These are phyloP conservation scores for Hydrophis major DNA, from an alignment of 2,797 vertebrate genomes.

Conservation along the genomic window DNA sequence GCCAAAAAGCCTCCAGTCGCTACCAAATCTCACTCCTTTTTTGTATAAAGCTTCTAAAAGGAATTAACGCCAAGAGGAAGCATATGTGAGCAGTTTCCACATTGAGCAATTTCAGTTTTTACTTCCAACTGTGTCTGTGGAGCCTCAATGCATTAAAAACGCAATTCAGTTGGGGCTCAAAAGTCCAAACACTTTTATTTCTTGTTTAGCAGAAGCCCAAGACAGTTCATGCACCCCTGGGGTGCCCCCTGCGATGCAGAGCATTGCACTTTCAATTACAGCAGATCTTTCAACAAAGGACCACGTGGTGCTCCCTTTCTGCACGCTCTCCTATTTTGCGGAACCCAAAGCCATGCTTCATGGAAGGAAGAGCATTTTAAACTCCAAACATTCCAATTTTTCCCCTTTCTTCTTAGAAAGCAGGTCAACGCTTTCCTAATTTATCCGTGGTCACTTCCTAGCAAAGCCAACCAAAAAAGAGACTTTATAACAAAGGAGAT, in stretches of 20 bases:
- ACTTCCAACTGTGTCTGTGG: background rate
- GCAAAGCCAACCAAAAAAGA: background rate
- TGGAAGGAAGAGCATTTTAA: background rate
- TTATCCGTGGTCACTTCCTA: background rate
- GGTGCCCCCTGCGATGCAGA: background rate
- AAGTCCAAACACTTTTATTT: background rate
- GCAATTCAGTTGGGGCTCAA: background rate
- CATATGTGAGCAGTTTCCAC: background rate
- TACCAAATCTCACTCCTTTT: background rate
- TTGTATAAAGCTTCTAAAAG: background rate
- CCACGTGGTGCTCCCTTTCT: too few relatives aligned
- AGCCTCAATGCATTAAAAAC: background rate
- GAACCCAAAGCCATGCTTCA: background rate
- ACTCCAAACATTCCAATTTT: background rate
- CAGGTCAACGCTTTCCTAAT: background rate
- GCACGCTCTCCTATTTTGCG: too few relatives aligned
- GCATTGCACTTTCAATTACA: background rate
- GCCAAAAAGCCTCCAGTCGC: conserved; percentile 14
- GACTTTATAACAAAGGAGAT: background rate
- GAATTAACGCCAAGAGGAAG: background rate
- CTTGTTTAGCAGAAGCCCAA: background rate
- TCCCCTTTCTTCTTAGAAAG: background rate
- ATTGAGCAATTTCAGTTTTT: background rate
- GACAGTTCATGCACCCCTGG: background rate
- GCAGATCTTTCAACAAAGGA: background rate